phyloP scores from a whole-genome alignment of 2,113 vertebrate genomes.

The Chionomys nivalis region DNA sequence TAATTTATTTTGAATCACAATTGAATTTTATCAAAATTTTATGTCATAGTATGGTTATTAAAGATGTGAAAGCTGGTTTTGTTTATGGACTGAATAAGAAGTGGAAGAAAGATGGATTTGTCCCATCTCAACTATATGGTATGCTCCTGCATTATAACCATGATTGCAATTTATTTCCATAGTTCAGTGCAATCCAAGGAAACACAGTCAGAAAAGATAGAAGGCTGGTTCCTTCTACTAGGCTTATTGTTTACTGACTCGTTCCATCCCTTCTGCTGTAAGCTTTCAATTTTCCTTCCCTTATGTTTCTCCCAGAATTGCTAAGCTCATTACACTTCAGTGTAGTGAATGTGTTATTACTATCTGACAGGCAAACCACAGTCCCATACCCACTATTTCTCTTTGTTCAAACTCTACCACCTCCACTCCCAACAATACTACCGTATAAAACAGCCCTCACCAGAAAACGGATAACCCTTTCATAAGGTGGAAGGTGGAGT shows the following conservation, averaged over 20 bases:
- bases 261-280: background rate
- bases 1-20: slow-evolving; percentile 9
- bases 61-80: background rate
- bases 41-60: background rate
- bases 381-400: background rate
- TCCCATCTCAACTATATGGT: background rate
- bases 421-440: background rate
- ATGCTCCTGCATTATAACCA: background rate
- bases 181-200: background rate
- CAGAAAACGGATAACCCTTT: background rate
- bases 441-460: background rate
- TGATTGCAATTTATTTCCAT: background rate
- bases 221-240: background rate
- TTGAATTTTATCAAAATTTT: background rate
- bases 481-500: background rate
- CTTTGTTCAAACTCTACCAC: background rate
- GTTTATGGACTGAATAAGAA: background rate
- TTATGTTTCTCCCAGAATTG: background rate
- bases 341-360: background rate
- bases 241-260: background rate
- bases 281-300: slow-evolving; percentile 6
- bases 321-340: background rate
- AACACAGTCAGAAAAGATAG: background rate
- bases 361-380: background rate
- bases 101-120: background rate